These are phyloP conservation scores for Ennomos quercinarius DNA, from an alignment of 2,888 invertebrate genomes.

Conservation along the genomic window DNA sequence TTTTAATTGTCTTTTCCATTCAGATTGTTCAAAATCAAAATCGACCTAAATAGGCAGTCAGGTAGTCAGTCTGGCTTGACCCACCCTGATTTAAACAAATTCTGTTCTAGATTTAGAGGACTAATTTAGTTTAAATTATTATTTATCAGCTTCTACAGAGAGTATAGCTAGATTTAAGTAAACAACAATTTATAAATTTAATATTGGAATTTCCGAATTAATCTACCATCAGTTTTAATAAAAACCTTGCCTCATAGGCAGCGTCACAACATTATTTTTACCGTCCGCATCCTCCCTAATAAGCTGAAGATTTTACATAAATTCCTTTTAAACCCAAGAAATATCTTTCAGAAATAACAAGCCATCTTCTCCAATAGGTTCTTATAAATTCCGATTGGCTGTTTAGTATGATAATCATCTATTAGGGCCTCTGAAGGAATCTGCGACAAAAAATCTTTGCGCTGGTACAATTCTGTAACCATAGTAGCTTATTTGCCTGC, in stretches of 20 bases:
- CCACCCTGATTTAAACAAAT: too few relatives aligned
- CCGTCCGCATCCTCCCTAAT: constrained; percentile 11
- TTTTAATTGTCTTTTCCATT: too few relatives aligned
- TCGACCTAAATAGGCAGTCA: too few relatives aligned
- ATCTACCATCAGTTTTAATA: background rate
- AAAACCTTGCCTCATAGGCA: constrained; percentile 7
- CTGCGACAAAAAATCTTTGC: constrained; percentile 3
- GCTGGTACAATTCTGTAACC: background rate
- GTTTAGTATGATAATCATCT: constrained; percentile 29
- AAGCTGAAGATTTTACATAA: constrained; percentile 15
- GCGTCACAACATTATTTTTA: too few relatives aligned
- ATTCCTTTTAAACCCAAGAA: constrained; percentile 12
- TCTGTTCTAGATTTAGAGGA: too few relatives aligned
- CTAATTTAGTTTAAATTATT: too few relatives aligned
- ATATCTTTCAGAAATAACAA: constrained; percentile 20
- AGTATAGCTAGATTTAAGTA: too few relatives aligned
- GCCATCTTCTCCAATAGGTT: constrained; percentile 6
- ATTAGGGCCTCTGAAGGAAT: constrained; percentile 12
- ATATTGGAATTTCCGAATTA: too few relatives aligned
- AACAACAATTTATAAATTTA: too few relatives aligned
- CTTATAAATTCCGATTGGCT: constrained; percentile 26
- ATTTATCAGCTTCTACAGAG: too few relatives aligned
- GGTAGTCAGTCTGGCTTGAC: too few relatives aligned
- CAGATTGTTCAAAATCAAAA: too few relatives aligned
- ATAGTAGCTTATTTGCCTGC: background rate